phyloP scores from a whole-genome alignment of 2,888 invertebrate species.

The Unio delphinus region DNA sequence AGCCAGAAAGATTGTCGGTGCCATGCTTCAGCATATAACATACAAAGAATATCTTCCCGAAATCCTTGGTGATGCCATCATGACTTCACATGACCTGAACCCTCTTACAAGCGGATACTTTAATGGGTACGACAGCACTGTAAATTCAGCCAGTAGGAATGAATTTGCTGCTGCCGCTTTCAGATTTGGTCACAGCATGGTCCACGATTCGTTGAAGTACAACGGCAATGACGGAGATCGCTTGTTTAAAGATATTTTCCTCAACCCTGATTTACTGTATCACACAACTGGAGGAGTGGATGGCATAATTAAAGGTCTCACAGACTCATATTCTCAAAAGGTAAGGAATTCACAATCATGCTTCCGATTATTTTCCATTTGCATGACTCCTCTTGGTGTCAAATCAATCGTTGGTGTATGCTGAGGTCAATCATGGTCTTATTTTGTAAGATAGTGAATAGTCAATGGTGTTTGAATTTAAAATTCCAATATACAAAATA shows the following conservation, averaged over 20 bases:
- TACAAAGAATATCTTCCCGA: background rate
- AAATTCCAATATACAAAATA: too few relatives aligned
- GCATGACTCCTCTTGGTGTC: too few relatives aligned
- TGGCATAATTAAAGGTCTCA: slow-evolving; percentile 1
- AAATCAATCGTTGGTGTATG: too few relatives aligned
- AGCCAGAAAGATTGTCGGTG: background rate
- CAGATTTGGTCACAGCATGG: slow-evolving; percentile 1
- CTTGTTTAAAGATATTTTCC: background rate
- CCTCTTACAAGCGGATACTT: background rate
- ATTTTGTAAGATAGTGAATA: too few relatives aligned
- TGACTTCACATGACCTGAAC: background rate
- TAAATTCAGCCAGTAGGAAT: slow-evolving; percentile 1
- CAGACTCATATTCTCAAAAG: background rate
- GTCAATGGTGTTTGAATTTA: too few relatives aligned
- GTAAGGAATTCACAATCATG: background rate
- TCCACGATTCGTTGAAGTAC: background rate
- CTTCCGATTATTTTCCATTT: too few relatives aligned
- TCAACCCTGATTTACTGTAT: background rate
- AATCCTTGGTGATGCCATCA: slow-evolving; percentile 1
- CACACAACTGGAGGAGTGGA: background rate
- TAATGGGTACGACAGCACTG: background rate
- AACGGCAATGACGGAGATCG: background rate
- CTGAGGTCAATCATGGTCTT: too few relatives aligned
- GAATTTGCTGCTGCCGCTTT: background rate
- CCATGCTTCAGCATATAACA: background rate